Conservation (phyloP, 2,797 vertebrate genomes). For the Eulemur mongoz region DNA sequence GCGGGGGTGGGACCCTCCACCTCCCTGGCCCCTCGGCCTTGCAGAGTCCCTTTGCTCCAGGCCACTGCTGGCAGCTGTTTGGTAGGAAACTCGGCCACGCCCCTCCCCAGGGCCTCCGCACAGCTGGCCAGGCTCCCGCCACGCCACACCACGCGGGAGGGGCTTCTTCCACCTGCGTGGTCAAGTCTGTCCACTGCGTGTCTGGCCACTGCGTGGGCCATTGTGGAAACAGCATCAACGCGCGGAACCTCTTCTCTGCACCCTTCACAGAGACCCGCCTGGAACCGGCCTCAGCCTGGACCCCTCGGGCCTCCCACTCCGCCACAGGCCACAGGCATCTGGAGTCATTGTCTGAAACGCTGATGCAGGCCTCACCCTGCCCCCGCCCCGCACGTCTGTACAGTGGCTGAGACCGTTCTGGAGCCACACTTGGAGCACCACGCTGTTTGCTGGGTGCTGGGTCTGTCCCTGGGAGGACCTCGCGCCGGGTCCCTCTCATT, state of each 20-base stretch:
- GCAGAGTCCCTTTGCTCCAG: not conserved
- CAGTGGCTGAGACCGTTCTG: not conserved
- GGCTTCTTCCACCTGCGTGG: too few species aligned
- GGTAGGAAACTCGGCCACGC: fast-evolving
- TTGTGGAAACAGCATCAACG: not conserved
- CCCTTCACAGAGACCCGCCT: not conserved
- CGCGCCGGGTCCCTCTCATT: not conserved
- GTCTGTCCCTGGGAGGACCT: not conserved
- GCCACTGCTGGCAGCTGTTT: not conserved
- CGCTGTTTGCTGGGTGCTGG: too few species aligned
- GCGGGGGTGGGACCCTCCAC: too few species aligned
- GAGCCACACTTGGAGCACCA: not conserved
- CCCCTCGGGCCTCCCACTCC: fast-evolving
- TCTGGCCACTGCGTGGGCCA: too few species aligned
- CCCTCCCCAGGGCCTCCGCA: fast-evolving
- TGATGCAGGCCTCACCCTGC: too few species aligned
- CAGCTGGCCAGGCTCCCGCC: not conserved
- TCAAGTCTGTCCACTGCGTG: not conserved
- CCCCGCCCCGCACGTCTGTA: fast-evolving
- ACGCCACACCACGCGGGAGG: too few species aligned
- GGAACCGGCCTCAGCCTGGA: too few species aligned
- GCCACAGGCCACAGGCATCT: too few species aligned
- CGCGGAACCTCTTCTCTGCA: not conserved
- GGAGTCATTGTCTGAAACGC: not conserved
- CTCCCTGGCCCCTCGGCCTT: not conserved